Conservation (phyloP, 2,888 invertebrate genomes). For the Stenurella melanura region DNA sequence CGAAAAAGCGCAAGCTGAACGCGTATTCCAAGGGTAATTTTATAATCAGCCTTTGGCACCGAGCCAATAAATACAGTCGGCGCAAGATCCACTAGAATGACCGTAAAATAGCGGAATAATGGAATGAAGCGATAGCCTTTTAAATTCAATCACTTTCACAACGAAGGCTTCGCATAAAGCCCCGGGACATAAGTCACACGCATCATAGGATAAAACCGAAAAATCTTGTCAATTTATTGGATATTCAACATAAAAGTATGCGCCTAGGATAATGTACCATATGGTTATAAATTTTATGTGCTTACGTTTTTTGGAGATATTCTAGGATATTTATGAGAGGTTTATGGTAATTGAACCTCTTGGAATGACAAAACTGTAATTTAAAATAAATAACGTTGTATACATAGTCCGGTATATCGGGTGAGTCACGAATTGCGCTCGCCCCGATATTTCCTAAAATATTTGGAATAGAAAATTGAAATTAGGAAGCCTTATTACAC, state of each 20-base stretch:
- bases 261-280: background rate
- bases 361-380: background rate
- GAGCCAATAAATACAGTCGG: constrained; percentile 27
- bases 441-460: no score
- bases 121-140: constrained; percentile 17
- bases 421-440: no score
- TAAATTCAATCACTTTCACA: constrained; percentile 8
- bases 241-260: background rate
- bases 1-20: constrained; percentile 14
- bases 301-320: constrained; percentile 4
- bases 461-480: no score
- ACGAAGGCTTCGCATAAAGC: background rate
- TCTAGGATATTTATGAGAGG: background rate
- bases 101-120: constrained; percentile 34
- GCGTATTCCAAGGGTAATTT: constrained; percentile 24
- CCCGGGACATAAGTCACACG: constrained; percentile 9
- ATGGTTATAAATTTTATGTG: background rate
- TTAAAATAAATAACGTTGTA: no score
- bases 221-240: constrained; percentile 9
- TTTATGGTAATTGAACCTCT: constrained; percentile 13
- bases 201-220: background rate
- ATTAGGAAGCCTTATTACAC: no score
- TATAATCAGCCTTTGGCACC: constrained; percentile 30
- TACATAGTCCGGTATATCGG: no score
- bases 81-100: constrained; percentile 8